Conservation (phyloP, 2,888 invertebrate genomes). For the Tetragnatha montana region DNA sequence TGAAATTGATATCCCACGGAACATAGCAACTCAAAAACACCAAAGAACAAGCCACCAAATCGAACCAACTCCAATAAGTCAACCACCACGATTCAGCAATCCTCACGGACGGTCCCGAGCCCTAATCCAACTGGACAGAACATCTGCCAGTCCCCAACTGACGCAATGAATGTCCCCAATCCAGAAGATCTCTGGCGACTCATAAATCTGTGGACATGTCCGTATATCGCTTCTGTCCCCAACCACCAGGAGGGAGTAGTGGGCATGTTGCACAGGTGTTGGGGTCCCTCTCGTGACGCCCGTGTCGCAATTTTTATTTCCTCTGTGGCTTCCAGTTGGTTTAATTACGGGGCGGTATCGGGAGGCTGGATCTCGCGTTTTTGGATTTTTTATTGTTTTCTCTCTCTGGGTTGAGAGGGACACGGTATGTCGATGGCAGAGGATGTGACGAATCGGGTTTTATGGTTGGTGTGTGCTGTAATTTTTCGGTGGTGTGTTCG, state of each 20-base stretch:
- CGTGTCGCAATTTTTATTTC: background rate
- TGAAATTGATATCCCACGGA: too few species aligned
- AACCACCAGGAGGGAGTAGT: background rate
- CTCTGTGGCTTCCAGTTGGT: background rate
- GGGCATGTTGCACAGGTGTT: background rate
- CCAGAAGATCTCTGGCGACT: too few species aligned
- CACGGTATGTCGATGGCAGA: background rate
- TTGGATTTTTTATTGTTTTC: background rate
- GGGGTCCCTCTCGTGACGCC: background rate
- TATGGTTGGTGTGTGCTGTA: background rate
- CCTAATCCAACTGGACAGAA: too few species aligned
- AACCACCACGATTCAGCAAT: too few species aligned
- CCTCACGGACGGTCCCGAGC: too few species aligned
- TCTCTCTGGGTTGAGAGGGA: too few species aligned
- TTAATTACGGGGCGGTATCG: background rate
- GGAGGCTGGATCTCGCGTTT: background rate
- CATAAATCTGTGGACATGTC: background rate
- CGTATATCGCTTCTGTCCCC: background rate
- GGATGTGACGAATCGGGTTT: background rate
- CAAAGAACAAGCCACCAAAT: too few species aligned
- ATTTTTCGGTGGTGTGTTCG: too few species aligned
- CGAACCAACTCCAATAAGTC: too few species aligned
- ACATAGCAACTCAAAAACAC: too few species aligned
- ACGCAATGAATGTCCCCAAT: too few species aligned
- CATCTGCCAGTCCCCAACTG: background rate